A percentile compares a stretch with the other conserved stretches of the same genome.
Evolutionary conservation across 1,140 invertebrate species (phyloP).

Genomic region (Hetaerina americana): DNA sequence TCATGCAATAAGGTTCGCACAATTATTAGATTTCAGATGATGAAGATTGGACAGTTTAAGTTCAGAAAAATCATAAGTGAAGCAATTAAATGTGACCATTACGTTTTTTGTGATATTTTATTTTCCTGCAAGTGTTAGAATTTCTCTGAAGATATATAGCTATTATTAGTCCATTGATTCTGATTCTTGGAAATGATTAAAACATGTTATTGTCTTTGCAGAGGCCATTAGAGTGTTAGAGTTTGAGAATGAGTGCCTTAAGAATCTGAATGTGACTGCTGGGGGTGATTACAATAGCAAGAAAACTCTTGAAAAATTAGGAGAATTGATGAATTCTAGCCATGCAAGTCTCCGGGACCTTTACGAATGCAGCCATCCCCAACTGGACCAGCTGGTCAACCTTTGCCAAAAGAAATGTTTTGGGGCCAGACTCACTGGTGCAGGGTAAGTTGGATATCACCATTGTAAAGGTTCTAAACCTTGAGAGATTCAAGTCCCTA

Average conservation of each 20-base stretch:
- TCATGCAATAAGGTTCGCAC: no score
- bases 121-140: no score
- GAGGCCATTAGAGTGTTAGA: constrained; percentile 42
- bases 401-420: constrained; percentile 58
- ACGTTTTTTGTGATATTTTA: no score
- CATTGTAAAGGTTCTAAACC: no score
- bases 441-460: constrained; percentile 67
- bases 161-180: constrained; percentile 2
- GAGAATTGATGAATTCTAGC: constrained; percentile 76
- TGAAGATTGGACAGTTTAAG: no score
- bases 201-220: constrained; percentile 9
- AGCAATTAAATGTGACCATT: no score
- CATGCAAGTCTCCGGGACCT: constrained; percentile 71
- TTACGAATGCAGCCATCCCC: constrained; percentile 89
- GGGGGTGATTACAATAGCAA: constrained; percentile 17
- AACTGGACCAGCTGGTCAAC: constrained; percentile 72
- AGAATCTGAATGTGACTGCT: constrained; percentile 9
- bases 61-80: no score
- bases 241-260: constrained; percentile 33
- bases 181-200: background rate
- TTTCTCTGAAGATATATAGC: no score
- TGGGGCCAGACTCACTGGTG: constrained; percentile 85
- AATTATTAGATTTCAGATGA: no score
- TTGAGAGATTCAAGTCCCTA: no score
- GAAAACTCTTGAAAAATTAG: constrained; percentile 46